Evolutionary conservation across 2,797 vertebrate species (phyloP).

Genomic region (Pangasius macronema): DNA sequence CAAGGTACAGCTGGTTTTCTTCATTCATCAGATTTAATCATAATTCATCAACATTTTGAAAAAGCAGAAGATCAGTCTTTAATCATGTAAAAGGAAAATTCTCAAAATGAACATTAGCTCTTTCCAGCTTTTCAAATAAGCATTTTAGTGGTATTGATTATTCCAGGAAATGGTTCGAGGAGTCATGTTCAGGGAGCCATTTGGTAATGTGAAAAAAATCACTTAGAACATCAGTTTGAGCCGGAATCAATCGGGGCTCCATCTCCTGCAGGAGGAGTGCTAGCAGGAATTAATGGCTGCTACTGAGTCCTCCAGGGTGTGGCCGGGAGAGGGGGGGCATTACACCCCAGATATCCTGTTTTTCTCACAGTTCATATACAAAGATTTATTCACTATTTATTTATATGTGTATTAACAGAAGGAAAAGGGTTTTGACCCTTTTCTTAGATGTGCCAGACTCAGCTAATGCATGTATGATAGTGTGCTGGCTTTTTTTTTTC

Average conservation of each 20-base stretch:
- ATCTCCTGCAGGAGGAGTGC: conserved; percentile 66
- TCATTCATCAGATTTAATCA: background rate
- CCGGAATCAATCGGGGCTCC: conserved; percentile 76
- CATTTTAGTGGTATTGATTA: conserved; percentile 85
- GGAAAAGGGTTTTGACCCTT: background rate
- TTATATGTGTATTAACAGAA: background rate
- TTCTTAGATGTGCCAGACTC: background rate
- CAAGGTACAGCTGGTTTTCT: background rate
- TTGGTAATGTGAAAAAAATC: conserved; percentile 81
- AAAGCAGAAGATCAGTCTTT: conserved; percentile 8
- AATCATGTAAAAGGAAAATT: conserved; percentile 16
- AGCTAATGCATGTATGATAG: background rate
- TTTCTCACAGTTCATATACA: conserved; percentile 14
- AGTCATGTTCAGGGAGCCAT: conserved; percentile 82
- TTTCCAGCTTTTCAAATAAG: conserved; percentile 56
- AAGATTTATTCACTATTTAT: background rate
- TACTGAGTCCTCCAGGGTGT: conserved; percentile 53
- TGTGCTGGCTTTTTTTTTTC: background rate
- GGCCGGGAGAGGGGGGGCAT: conserved; percentile 33
- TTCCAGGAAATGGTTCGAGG: conserved; percentile 81
- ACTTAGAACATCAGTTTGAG: conserved; percentile 79
- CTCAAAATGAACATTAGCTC: conserved; percentile 10
- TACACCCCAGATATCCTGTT: conserved; percentile 15
- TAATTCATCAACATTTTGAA: background rate
- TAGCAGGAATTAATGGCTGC: conserved; percentile 74